Base-by-base conservation (phyloP, 1,140 invertebrate species). In the Magallana angulata region DNA sequence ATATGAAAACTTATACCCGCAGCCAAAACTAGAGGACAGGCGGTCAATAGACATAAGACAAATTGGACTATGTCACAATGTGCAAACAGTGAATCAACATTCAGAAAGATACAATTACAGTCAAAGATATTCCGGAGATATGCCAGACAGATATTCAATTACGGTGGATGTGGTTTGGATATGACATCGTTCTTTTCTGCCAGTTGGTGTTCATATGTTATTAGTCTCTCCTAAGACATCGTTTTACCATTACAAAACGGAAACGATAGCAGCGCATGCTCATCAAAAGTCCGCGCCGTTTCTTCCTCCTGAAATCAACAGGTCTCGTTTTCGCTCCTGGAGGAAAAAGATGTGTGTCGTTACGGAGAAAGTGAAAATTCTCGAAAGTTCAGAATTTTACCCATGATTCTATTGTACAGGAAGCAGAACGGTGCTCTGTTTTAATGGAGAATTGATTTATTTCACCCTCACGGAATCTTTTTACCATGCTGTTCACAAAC, bases 1-100 rank as follows among this genome's bases (percentile, higher is more conserved):
- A 60, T 93, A 93, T 85, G 91, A 91, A 60, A 87, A 92, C 7
- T 86, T 92, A 60, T 89, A 58, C 82, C 90, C 89, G 9, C 82
- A 83, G 56, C 85, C 90, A 57, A 81, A 84, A 86, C 81, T 85
- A 7, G 82, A 76, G 16, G 58, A 85, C 59, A 82, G 59, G 18
- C 62, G 57, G 84, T 48, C 86, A 30, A 24, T 76, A 60, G 71
- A 89, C 16, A 58, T 57, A 71, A 87, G 57, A 76, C 62, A 85
- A 9, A 89, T 18, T 62, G 58, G 88, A 76, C 60, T 84, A 81
- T 84, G 64, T 62, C 85, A 84, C 57, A 85, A 62, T 89, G 57
- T 84, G 14, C 82, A 85, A 87, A 81, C 76, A 57, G 56, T 82
- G 59, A 86, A 76, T 62, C 56, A 71, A 71, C 86, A 88, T 84